phyloP scores from a whole-genome alignment of 2,888 invertebrate species.

The Metellina segmentata region DNA sequence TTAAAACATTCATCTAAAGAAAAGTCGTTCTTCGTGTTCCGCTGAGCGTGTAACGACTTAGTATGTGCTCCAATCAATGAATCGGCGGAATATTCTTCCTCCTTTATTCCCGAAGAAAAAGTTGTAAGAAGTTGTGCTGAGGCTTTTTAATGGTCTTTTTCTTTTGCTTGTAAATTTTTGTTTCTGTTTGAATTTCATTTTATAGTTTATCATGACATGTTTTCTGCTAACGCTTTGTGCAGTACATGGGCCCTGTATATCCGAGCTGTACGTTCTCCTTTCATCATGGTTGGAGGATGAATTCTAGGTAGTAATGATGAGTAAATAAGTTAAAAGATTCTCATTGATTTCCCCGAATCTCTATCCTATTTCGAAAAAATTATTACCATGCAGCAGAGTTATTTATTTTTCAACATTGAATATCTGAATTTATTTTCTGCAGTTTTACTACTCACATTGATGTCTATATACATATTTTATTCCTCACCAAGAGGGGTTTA shows the following conservation, averaged over 20 bases:
- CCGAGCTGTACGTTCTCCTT: too few species aligned
- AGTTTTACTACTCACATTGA: too few species aligned
- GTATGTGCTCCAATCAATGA: constrained; percentile 57
- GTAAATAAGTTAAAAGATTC: too few species aligned
- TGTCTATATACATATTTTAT: too few species aligned
- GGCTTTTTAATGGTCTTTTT: background rate
- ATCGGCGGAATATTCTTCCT: constrained; percentile 20
- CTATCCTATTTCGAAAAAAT: too few species aligned
- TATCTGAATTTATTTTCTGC: too few species aligned
- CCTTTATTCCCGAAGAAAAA: constrained; percentile 27
- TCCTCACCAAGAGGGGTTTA: too few species aligned
- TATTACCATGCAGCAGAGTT: too few species aligned
- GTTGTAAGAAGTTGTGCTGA: constrained; percentile 11
- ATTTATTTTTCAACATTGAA: too few species aligned
- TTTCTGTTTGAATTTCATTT: background rate
- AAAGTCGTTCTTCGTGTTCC: constrained; percentile 46
- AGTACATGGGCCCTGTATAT: background rate
- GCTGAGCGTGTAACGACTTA: constrained; percentile 58
- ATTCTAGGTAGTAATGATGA: too few species aligned
- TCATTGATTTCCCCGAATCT: too few species aligned
- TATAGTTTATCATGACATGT: background rate
- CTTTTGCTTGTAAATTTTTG: background rate
- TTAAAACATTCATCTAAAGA: constrained; percentile 65
- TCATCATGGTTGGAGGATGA: too few species aligned
- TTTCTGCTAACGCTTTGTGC: background rate